phyloP scores from a whole-genome alignment of 2,797 vertebrate genomes.

The Pseudopleuronectes americanus region DNA sequence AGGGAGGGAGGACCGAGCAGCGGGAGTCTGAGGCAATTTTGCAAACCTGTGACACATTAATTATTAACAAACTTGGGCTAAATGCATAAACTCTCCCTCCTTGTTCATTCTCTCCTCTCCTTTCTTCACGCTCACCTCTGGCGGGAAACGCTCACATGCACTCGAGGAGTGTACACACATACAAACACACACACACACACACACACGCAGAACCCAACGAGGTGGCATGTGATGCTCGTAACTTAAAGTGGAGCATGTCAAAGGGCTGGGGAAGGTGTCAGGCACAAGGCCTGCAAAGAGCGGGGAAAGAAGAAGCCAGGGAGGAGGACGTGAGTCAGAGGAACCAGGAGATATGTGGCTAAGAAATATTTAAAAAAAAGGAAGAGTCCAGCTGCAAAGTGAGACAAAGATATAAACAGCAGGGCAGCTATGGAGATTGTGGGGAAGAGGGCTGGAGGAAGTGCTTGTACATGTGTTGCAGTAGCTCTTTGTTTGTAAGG shows the following conservation, averaged over 20 bases:
- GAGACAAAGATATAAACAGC: slow-evolving; percentile 40
- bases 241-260: slow-evolving; percentile 84
- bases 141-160: slow-evolving; percentile 62
- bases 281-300: slow-evolving; percentile 68
- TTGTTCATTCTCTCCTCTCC: slow-evolving; percentile 70
- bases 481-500: slow-evolving; percentile 30
- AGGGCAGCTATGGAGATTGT: slow-evolving; percentile 18
- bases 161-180: slow-evolving; percentile 23
- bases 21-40: slow-evolving; percentile 81
- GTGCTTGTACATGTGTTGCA: slow-evolving; percentile 20
- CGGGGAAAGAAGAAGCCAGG: slow-evolving; percentile 48
- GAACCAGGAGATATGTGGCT: slow-evolving; percentile 6
- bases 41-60: slow-evolving; percentile 88
- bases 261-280: slow-evolving; percentile 75
- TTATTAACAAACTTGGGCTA: slow-evolving; percentile 87
- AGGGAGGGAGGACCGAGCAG: slow-evolving; percentile 69
- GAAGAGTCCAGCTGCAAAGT: slow-evolving; percentile 19
- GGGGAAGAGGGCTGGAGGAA: slow-evolving; percentile 10
- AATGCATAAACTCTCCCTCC: slow-evolving; percentile 84
- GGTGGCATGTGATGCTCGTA: slow-evolving; percentile 76
- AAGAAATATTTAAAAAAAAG: slow-evolving; percentile 26
- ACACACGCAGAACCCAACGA: slow-evolving; percentile 38
- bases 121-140: slow-evolving; percentile 64
- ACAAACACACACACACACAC: slow-evolving; percentile 13
- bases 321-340: slow-evolving; percentile 41